Conservation (phyloP, 2,113 vertebrate genomes). For the Plotosus lineatus region DNA sequence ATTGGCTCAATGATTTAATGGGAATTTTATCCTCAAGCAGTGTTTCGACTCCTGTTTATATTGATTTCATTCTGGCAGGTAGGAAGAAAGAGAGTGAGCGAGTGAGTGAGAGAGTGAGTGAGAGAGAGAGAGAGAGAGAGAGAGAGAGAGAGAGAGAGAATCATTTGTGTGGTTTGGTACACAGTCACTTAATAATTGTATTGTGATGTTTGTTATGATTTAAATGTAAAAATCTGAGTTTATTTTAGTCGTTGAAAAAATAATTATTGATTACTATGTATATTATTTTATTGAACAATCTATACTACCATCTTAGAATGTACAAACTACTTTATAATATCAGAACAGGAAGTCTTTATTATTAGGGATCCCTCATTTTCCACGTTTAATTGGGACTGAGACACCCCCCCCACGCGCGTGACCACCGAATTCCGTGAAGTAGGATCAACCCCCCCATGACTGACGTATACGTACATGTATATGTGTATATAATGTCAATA, state of each 20-base stretch:
- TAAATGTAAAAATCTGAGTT: neutral
- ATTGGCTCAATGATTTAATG: neutral
- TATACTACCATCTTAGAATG: neutral
- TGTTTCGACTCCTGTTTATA: neutral
- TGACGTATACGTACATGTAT: no score
- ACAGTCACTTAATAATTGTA: neutral
- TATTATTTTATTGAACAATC: neutral
- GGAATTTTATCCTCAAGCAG: neutral
- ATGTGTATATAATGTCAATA: no score
- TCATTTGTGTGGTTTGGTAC: neutral
- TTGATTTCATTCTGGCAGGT: neutral
- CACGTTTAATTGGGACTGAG: no score
- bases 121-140: no score
- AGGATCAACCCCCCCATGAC: no score
- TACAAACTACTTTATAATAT: neutral
- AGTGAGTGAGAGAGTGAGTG: no score
- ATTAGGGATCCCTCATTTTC: no score
- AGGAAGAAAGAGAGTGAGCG: no score
- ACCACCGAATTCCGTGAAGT: no score
- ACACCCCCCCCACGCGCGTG: no score
- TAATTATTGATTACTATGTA: neutral
- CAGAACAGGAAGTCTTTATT: neutral
- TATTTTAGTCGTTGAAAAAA: neutral
- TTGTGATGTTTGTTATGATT: no score
- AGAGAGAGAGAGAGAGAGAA: no score